phyloP scores from a whole-genome alignment of 2,113 vertebrate species.

The Menura novaehollandiae region DNA sequence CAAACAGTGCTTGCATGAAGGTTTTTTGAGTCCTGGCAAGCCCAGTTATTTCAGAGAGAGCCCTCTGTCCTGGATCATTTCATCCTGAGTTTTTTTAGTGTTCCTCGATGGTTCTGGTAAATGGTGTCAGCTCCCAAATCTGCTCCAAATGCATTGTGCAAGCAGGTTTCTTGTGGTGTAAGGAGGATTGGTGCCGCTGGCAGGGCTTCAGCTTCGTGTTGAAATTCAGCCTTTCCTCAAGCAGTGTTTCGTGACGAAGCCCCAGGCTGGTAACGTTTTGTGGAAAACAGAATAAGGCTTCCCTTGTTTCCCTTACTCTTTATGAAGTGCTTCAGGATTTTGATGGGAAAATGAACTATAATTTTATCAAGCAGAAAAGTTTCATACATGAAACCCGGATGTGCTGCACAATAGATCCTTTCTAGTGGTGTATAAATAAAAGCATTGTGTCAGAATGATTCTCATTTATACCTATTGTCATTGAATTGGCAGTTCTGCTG shows the following conservation, averaged over 20 bases:
- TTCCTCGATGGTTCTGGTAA: background rate
- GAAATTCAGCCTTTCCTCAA: conserved; percentile 28
- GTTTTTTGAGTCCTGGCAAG: background rate
- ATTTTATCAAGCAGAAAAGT: conserved; percentile 40
- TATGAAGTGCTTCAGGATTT: conserved; percentile 45
- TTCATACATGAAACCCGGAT: background rate
- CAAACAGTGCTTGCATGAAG: background rate
- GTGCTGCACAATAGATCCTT: conserved; percentile 9
- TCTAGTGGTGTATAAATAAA: conserved; percentile 26
- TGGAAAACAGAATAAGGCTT: conserved; percentile 44
- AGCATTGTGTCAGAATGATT: background rate
- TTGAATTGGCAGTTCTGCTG: background rate
- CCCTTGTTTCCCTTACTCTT: conserved; percentile 39
- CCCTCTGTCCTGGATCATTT: background rate
- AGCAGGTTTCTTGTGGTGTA: background rate
- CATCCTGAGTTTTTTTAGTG: background rate
- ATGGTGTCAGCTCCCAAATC: background rate
- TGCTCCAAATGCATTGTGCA: background rate
- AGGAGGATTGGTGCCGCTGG: background rate
- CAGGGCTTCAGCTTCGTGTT: background rate
- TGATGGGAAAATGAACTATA: conserved; percentile 37
- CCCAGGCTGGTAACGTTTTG: background rate
- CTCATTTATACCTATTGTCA: conserved; percentile 5
- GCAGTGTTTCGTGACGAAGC: background rate
- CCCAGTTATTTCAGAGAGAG: background rate